Evolutionary conservation across 53 echinoderm and acorn worm species (phyloP).

Genomic region (Paracentrotus lividus): DNA sequence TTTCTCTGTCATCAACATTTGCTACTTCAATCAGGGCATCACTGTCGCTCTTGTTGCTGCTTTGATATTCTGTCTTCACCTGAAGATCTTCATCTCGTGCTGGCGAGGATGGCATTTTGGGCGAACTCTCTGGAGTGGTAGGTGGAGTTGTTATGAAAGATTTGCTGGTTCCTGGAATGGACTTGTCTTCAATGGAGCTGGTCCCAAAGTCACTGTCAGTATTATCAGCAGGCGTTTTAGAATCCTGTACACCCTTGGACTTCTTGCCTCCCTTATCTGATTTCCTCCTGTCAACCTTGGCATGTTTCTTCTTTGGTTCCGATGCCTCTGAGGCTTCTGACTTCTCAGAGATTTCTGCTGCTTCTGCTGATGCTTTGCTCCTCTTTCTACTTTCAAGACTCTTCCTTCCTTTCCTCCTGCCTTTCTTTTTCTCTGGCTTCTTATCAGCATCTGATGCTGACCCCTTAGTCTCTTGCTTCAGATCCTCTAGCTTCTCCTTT

Average conservation of each 20-base stretch:
- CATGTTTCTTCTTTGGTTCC: slow-evolving; percentile 69
- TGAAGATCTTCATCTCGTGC: slow-evolving; percentile 73
- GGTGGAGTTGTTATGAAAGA: slow-evolving; percentile 88
- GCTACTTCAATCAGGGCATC: slow-evolving; percentile 90
- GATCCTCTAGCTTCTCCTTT: slow-evolving; percentile 70
- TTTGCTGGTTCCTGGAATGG: slow-evolving; percentile 66
- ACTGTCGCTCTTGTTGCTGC: slow-evolving; percentile 76
- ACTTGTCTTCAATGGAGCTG: slow-evolving; percentile 63
- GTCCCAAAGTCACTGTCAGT: slow-evolving; percentile 63
- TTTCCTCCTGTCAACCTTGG: slow-evolving; percentile 61
- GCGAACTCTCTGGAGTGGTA: slow-evolving; percentile 91
- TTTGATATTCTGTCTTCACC: slow-evolving; percentile 77
- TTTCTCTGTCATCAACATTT: slow-evolving; percentile 76
- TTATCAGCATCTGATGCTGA: slow-evolving; percentile 69
- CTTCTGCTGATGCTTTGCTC: slow-evolving; percentile 61
- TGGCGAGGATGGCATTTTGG: slow-evolving; percentile 77
- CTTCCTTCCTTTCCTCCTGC: slow-evolving; percentile 79
- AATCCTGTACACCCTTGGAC: slow-evolving; percentile 68
- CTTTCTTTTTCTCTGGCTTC: slow-evolving; percentile 75
- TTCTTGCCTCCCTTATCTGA: slow-evolving; percentile 50
- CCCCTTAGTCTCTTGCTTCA: slow-evolving; percentile 70
- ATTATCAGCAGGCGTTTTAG: slow-evolving; percentile 73
- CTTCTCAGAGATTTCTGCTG: slow-evolving; percentile 37
- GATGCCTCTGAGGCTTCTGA: slow-evolving; percentile 51
- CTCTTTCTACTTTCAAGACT: slow-evolving; percentile 73